These are phyloP conservation scores for Fratercula arctica DNA, from an alignment of 2,797 vertebrate species.

Conservation along the genomic window DNA sequence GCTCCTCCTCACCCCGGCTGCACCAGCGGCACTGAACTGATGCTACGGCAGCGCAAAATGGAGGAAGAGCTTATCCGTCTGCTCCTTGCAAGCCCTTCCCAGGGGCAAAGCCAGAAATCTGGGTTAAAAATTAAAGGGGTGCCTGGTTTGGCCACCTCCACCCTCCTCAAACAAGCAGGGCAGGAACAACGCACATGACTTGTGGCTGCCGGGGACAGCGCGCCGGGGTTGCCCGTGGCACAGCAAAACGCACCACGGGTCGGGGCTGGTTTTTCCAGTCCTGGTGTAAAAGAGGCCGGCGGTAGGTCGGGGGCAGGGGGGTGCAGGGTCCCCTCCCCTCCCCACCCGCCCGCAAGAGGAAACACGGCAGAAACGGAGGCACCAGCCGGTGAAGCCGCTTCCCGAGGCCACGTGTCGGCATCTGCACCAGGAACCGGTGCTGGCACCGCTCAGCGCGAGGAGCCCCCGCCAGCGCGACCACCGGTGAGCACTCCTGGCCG, in stretches of 20 bases:
- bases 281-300: fast-evolving
- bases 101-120: not conserved
- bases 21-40: not conserved
- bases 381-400: fast-evolving
- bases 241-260: not conserved
- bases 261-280: not conserved
- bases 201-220: not conserved
- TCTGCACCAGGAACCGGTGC: not conserved
- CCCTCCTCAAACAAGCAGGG: not conserved
- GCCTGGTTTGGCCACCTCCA: not conserved
- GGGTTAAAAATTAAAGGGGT: not conserved
- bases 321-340: not conserved
- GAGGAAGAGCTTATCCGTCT: not conserved
- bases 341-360: too few species aligned
- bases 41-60: not conserved
- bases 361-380: not conserved
- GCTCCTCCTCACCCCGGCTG: not conserved
- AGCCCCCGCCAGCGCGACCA: fast-evolving
- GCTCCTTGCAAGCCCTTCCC: not conserved
- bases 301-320: not conserved
- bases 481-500: fast-evolving
- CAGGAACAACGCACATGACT: not conserved
- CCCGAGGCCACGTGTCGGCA: not conserved
- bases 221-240: not conserved
- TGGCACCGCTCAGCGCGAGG: fast-evolving